Base-by-base conservation (phyloP, 92 coral and sea anemone genomes). In the Paramuricea clavata region DNA sequence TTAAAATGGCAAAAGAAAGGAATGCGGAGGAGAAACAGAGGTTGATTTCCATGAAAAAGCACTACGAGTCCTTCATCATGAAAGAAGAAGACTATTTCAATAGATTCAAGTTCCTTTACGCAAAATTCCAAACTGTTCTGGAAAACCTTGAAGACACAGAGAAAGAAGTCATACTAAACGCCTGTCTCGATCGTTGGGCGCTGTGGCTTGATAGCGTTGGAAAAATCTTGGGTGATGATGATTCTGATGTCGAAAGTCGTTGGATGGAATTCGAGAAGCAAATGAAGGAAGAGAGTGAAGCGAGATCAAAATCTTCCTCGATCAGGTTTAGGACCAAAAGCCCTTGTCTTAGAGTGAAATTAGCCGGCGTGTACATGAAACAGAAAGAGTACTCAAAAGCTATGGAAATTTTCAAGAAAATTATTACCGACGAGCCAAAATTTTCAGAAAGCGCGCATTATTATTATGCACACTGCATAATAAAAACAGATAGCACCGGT, bases 401-500 rank as follows among this genome's bases (percentile, higher is more conserved):
- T 28, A 0, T 25, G 27, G 50, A 32, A 28, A 34, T 82, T 25
- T 67, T 61, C 23, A 26, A 67, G 5, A 67, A 82, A 68, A 74
- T 77, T 7, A 83, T 69, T 44, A 36, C 49, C 49, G 62, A 1
- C 8, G 87, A 83, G 47, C 32, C 49, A 61, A 83, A 9, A 26
- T 83, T 76, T 76, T 76, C 87, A 69, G 87, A 64, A 17, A 44
- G 69, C 54, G 87, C 87, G 21, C 72, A 64, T 56, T 83, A 83
- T 62, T 67, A 83, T 60, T 60, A 72, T 27, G 87, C 87, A 22
- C 72, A 69, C 71, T 83, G 87, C 61, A 41, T 19, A 41, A 64
- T 83, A 68, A 69, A 42, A 26, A 60, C 69, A 43, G 12, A 56
- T 32, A 23, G 36, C 12, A 61, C 41, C 10, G 87, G 60, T 17